Conservation (phyloP, 1,140 invertebrate genomes). For the Calliopsis andreniformis region DNA sequence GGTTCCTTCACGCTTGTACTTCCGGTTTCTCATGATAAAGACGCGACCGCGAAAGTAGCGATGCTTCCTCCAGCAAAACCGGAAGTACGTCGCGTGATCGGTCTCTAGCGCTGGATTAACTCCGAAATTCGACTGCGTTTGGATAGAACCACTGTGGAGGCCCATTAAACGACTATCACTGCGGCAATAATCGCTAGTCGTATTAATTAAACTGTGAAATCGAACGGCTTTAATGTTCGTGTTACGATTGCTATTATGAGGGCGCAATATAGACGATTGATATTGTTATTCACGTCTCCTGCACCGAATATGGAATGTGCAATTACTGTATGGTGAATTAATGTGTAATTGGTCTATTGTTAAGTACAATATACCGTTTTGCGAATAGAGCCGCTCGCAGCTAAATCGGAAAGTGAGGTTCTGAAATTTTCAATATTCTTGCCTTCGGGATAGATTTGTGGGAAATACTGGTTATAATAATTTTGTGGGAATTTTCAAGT, state of each 20-base stretch:
- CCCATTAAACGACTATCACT: slow-evolving; percentile 6
- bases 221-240: slow-evolving; percentile 15
- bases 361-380: too few relatives aligned
- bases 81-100: background rate
- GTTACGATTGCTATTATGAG: slow-evolving; percentile 25
- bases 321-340: background rate
- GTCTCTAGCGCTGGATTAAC: background rate
- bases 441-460: too few relatives aligned
- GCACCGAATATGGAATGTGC: background rate
- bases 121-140: slow-evolving; percentile 16
- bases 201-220: slow-evolving; percentile 42
- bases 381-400: background rate
- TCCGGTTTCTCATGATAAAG: background rate
- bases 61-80: background rate
- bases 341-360: background rate
- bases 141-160: background rate
- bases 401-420: background rate
- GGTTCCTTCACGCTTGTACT: background rate
- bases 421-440: background rate
- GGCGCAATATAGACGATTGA: slow-evolving; percentile 15
- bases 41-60: background rate
- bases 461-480: too few relatives aligned
- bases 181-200: slow-evolving; percentile 22
- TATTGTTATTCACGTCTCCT: slow-evolving; percentile 8
- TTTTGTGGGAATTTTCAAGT: too few relatives aligned